phyloP scores from a whole-genome alignment of 92 coral and sea anemone genomes.

The Micromussa lordhowensis region DNA sequence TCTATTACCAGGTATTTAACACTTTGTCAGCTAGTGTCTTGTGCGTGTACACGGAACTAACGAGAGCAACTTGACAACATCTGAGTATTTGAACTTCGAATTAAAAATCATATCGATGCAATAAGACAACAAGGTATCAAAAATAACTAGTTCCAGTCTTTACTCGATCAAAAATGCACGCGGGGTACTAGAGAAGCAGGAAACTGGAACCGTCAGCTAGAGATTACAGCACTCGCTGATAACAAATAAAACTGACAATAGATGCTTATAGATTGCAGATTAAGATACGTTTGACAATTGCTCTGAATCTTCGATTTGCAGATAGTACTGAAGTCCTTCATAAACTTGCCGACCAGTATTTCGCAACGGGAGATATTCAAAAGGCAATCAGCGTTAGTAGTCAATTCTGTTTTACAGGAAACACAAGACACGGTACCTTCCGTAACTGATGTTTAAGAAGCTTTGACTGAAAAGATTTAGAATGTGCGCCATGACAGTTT shows the following conservation, averaged over 20 bases:
- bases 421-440: neutral
- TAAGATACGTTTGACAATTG: neutral
- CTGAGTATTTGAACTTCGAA: too few relatives aligned
- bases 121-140: too few relatives aligned
- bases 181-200: too few relatives aligned
- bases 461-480: neutral
- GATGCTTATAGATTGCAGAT: too few relatives aligned
- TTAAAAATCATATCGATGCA: too few relatives aligned
- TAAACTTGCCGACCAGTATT: conserved; percentile 42
- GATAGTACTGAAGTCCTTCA: conserved; percentile 55
- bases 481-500: neutral
- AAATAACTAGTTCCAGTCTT: too few relatives aligned
- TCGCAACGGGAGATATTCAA: conserved; percentile 3
- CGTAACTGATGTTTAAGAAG: neutral
- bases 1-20: conserved; percentile 33
- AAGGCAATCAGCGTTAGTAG: conserved; percentile 41
- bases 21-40: too few relatives aligned
- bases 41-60: too few relatives aligned
- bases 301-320: neutral
- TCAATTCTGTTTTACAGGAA: neutral
- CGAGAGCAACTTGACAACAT: too few relatives aligned
- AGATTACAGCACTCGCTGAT: too few relatives aligned
- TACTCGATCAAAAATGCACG: too few relatives aligned
- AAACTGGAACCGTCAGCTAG: too few relatives aligned
- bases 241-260: neutral